Evolutionary conservation across 2,797 vertebrate genomes (phyloP).

Genomic region (Sylvia borin): DNA sequence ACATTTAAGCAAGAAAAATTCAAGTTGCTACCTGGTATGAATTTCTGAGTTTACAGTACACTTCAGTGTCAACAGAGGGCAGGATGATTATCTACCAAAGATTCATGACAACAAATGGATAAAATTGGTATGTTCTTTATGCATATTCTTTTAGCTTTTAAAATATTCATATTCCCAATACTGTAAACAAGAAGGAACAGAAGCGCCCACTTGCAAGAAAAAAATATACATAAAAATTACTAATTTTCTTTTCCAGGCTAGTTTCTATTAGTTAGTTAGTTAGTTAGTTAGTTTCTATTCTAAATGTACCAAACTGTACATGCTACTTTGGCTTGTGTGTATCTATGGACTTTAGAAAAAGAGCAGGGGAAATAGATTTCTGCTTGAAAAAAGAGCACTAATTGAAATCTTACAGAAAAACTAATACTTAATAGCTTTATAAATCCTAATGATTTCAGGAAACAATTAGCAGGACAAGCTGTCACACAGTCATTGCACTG

Average conservation of each 20-base stretch:
- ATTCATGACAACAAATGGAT: background rate
- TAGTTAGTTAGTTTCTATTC: background rate
- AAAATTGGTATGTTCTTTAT: background rate
- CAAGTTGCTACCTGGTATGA: background rate
- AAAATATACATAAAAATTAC: background rate
- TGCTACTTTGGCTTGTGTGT: background rate
- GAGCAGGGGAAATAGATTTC: background rate
- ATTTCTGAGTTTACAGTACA: background rate
- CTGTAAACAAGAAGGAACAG: background rate
- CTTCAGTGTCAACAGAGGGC: background rate
- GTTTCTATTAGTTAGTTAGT: background rate
- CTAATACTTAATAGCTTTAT: background rate
- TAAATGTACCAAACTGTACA: background rate
- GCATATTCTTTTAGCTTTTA: background rate
- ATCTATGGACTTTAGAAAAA: background rate
- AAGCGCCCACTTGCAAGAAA: background rate
- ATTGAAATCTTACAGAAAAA: background rate
- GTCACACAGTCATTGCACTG: background rate
- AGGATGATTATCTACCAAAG: background rate
- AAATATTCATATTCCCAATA: background rate
- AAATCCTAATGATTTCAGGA: background rate
- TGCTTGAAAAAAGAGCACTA: background rate
- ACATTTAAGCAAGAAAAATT: background rate
- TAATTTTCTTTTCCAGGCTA: background rate
- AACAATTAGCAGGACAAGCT: background rate